phyloP scores from a whole-genome alignment of 2,113 vertebrate genomes.

The Eurystomus gularis region DNA sequence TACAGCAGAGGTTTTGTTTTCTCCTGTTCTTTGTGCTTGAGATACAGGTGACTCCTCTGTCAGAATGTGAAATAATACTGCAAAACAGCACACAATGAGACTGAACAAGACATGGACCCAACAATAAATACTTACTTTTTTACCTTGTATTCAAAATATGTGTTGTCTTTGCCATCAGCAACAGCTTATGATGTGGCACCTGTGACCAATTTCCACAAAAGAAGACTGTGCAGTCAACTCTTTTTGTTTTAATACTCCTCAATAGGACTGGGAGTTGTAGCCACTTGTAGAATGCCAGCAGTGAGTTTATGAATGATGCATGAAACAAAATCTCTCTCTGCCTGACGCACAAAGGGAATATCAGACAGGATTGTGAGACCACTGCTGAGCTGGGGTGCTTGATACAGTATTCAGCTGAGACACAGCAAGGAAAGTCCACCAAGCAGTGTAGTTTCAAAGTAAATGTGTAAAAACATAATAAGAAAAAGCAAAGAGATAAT shows the following conservation, averaged over 20 bases:
- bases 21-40: background rate
- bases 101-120: background rate
- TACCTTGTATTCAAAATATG: background rate
- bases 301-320: constrained; percentile 58
- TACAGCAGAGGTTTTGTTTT: background rate
- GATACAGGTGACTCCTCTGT: background rate
- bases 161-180: background rate
- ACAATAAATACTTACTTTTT: background rate
- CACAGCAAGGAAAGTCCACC: background rate
- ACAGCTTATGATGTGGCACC: background rate
- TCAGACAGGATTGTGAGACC: background rate
- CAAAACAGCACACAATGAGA: background rate
- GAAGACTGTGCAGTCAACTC: background rate
- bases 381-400: background rate
- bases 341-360: constrained; percentile 10
- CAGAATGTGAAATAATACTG: background rate
- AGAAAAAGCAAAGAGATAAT: background rate
- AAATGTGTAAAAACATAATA: background rate
- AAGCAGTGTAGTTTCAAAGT: background rate
- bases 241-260: constrained; percentile 16
- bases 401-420: background rate
- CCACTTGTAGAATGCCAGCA: constrained; percentile 4
- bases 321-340: constrained; percentile 48
- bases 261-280: background rate
- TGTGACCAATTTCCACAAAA: background rate